phyloP scores from a whole-genome alignment of 2,797 vertebrate genomes.

The Enteromius anoplus region DNA sequence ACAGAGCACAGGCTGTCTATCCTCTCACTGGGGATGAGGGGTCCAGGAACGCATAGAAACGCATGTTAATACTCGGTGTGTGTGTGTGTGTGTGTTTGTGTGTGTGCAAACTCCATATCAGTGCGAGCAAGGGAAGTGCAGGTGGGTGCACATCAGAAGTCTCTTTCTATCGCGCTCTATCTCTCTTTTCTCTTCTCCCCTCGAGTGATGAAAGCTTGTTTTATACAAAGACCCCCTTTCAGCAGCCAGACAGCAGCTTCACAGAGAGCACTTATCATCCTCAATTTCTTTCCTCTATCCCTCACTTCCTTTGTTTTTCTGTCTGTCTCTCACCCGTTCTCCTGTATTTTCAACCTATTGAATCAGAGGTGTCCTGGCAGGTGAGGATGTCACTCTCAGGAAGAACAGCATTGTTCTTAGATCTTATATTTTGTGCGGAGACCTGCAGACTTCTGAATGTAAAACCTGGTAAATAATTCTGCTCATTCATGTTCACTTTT shows the following conservation, averaged over 20 bases:
- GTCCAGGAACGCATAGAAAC: conserved; percentile 54
- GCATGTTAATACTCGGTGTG: conserved; percentile 47
- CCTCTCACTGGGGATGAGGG: conserved; percentile 43
- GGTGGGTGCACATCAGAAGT: conserved; percentile 63
- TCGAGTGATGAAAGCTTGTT: conserved; percentile 63
- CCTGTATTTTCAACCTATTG: conserved; percentile 34
- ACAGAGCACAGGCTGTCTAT: conserved; percentile 44
- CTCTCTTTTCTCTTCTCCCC: conserved; percentile 30
- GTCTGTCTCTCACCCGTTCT: conserved; percentile 39
- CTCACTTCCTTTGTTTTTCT: conserved; percentile 45
- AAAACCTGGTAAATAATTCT: conserved; percentile 19
- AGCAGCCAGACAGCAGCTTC: conserved; percentile 58
- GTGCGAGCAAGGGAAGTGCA: conserved; percentile 52
- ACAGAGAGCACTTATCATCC: conserved; percentile 60
- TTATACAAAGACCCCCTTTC: conserved; percentile 62
- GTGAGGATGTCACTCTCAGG: conserved; percentile 26
- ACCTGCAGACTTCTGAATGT: conserved; percentile 18
- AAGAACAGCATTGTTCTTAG: neutral
- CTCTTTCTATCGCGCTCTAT: neutral
- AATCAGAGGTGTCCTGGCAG: conserved; percentile 48
- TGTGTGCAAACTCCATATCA: conserved; percentile 43
- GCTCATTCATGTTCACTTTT: neutral
- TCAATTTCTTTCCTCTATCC: conserved; percentile 43
- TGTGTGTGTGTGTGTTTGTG: conserved; percentile 32
- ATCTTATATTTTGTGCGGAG: conserved; percentile 4